Percentiles rank a stretch among this genome's conserved stretches.
These are phyloP conservation scores for Boloria selene DNA, from an alignment of 2,888 invertebrate species.

Conservation along the genomic window DNA sequence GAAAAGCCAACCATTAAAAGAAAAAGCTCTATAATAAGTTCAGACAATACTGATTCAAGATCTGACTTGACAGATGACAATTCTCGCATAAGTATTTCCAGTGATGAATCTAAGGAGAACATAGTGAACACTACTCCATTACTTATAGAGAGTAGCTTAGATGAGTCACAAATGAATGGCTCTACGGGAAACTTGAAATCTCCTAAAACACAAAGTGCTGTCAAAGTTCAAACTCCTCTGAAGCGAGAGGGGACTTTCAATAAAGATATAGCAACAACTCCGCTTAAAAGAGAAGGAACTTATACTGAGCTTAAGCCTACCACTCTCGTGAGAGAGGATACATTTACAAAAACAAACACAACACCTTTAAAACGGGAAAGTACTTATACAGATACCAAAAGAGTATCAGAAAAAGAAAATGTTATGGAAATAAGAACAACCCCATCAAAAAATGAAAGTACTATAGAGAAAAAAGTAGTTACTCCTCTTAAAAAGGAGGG, in stretches of 20 bases:
- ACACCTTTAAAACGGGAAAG: constrained; percentile 16
- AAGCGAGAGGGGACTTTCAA: constrained; percentile 19
- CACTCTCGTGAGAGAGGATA: constrained; percentile 15
- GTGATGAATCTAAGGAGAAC: constrained; percentile 65
- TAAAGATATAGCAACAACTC: neutral
- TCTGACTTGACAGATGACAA: constrained; percentile 54
- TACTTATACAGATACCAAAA: constrained; percentile 9
- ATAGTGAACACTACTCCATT: constrained; percentile 64
- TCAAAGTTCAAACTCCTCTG: constrained; percentile 7
- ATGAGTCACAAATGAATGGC: constrained; percentile 48
- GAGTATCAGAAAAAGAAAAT: neutral
- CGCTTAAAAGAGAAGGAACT: constrained; percentile 1
- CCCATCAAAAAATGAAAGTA: neutral
- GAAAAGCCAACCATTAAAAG: constrained; percentile 46
- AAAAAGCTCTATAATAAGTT: constrained; percentile 52
- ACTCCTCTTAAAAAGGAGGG: constrained; percentile 54
- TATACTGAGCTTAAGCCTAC: neutral
- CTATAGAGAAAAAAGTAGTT: neutral
- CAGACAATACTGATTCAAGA: constrained; percentile 50
- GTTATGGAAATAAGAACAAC: neutral
- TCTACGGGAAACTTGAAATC: neutral
- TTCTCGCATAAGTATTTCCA: constrained; percentile 64
- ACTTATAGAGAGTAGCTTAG: constrained; percentile 68
- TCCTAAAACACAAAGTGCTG: neutral
- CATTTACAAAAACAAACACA: neutral